Evolutionary conservation across 2,888 invertebrate genomes (phyloP), one percentile per base, ranked within the genome.

Genomic region (Willowsia nigromaculata): DNA sequence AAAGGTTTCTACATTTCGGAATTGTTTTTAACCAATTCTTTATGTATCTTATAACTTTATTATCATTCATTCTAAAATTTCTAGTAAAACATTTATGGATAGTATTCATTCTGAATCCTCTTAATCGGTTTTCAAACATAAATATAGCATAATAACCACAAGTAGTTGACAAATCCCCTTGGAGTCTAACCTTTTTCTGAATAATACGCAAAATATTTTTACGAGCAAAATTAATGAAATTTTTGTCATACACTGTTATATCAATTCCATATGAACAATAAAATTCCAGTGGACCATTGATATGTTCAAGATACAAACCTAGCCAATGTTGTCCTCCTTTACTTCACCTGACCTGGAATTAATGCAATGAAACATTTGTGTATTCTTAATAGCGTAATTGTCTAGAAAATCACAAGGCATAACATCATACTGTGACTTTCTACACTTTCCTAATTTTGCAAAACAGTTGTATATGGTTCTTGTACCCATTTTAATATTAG

Each of bases 121-220:
- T 40, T 7, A 40, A 40, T 7, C 40, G 40, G 5, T 40, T 40
- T 5, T 5, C 9, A 7, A 40, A 9, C 6, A 40, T 40, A 9
- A 7, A 40, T 40, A 40, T 40, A 40, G 59, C 65, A 78, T 85
- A 85, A 15, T 33, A 7, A 0, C 85, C 85, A 50, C 85, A 85
- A 0, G 50, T 30, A 1, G 18, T 18, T 25, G 50, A 50, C 0
- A 11, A 11, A 5, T 62, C 50, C 1, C 43, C 9, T 25, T 85
- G 85, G 1, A 85, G 18, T 25, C 13, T 18, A 43, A 13, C 2
- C 7, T 50, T 30, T 22, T 18, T 27, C 37, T 85, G 65, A n/a
- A 85, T n/a, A 13, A 85, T 25, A 22, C 27, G 65, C 40, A 65
- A 30, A 22, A 7, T 62, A 85, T 78, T 18, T 1, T 25, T 47